Evolutionary conservation across 2,888 invertebrate species (phyloP).

Genomic region (Plebejus argus): DNA sequence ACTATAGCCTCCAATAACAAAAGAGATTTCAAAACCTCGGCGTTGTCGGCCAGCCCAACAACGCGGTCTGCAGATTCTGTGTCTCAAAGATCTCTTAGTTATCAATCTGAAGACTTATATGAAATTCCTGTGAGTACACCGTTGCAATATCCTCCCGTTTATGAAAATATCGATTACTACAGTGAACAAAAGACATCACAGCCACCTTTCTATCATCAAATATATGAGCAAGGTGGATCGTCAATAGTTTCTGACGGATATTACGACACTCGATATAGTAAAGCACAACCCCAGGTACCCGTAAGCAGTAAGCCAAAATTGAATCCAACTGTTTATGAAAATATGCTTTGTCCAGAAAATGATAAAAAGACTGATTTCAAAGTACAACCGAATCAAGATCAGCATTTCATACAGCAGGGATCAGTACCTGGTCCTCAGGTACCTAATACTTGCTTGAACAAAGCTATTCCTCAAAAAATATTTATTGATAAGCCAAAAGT

Average conservation of each 20-base stretch:
- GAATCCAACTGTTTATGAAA: conserved; percentile 73
- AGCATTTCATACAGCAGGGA: conserved; percentile 67
- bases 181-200: conserved; percentile 79
- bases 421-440: conserved; percentile 72
- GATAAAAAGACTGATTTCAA: conserved; percentile 70
- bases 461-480: conserved; percentile 56
- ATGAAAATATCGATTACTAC: conserved; percentile 92
- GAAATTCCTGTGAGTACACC: conserved; percentile 56
- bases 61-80: conserved; percentile 82
- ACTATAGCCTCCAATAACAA: conserved; percentile 77
- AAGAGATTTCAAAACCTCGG: conserved; percentile 66
- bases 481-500: conserved; percentile 72
- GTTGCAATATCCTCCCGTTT: conserved; percentile 78
- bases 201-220: conserved; percentile 83
- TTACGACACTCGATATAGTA: conserved; percentile 82
- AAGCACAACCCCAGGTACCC: conserved; percentile 92
- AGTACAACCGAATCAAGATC: conserved; percentile 60
- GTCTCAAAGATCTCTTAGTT: conserved; percentile 81
- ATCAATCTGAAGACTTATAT: conserved; percentile 72
- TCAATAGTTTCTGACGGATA: conserved; percentile 50
- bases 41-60: conserved; percentile 79
- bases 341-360: conserved; percentile 71
- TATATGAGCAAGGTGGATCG: conserved; percentile 55
- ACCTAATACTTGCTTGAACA: conserved; percentile 60
- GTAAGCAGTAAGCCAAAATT: conserved; percentile 73